Evolutionary conservation across 2,113 vertebrate species (phyloP).

Genomic region (Gallinago media): DNA sequence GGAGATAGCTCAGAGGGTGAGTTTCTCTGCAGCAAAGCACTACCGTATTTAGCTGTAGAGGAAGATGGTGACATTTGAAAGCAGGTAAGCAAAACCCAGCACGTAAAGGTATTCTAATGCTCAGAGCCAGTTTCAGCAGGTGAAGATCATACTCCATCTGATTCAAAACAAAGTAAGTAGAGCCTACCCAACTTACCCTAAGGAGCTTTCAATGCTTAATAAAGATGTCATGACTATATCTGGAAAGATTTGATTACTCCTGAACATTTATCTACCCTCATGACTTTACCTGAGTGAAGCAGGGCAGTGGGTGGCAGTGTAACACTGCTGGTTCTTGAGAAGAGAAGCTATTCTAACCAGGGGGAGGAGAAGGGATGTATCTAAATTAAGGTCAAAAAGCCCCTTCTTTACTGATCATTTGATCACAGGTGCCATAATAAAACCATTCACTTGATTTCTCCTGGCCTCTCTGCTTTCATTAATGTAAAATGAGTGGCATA

Average conservation of each 20-base stretch:
- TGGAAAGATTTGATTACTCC: not conserved
- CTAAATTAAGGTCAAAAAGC: not conserved
- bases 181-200: not conserved
- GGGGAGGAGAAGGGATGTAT: not conserved
- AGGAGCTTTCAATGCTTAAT: not conserved
- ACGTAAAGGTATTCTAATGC: not conserved
- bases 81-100: not conserved
- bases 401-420: not conserved
- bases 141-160: not conserved
- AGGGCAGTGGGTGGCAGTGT: constrained; percentile 62
- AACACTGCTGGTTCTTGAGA: not conserved
- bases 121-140: not conserved
- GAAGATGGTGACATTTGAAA: not conserved
- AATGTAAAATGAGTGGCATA: not conserved
- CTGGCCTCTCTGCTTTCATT: not conserved
- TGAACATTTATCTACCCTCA: not conserved
- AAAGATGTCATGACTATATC: not conserved
- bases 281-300: not conserved
- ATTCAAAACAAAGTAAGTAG: not conserved
- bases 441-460: not conserved
- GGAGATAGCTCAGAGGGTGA: not conserved
- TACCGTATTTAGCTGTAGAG: not conserved
- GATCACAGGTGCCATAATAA: not conserved
- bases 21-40: not conserved
- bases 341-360: not conserved